These are phyloP conservation scores for Tetragonula carbonaria DNA, from an alignment of 2,888 invertebrate species.

Conservation along the genomic window DNA sequence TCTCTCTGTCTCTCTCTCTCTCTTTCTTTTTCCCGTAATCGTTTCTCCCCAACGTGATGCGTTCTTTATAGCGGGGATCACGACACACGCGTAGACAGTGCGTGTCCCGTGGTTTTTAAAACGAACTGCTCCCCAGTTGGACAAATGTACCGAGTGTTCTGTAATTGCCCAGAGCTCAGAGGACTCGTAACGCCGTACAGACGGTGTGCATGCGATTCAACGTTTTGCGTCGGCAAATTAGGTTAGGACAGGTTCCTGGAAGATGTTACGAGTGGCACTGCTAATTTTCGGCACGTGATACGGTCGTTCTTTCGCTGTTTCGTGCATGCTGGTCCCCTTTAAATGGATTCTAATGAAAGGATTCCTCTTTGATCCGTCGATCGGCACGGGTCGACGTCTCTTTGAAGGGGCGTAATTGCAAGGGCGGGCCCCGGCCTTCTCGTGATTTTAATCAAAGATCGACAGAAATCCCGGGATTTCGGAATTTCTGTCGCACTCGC, in stretches of 20 bases:
- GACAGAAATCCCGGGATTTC: not conserved
- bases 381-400: not conserved
- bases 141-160: constrained; percentile 11
- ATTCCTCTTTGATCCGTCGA: not conserved
- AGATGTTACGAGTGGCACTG: constrained; percentile 15
- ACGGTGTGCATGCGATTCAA: constrained; percentile 12
- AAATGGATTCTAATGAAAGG: not conserved
- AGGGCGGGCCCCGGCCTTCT: not conserved
- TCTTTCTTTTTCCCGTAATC: constrained; percentile 28
- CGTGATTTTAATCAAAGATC: not conserved
- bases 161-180: constrained; percentile 29
- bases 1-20: not conserved
- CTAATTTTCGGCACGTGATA: constrained; percentile 48
- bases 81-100: constrained; percentile 10
- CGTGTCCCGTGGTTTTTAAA: constrained; percentile 40
- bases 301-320: not conserved
- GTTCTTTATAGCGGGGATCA: constrained; percentile 25
- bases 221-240: not conserved
- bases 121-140: not conserved
- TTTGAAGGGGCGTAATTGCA: not conserved
- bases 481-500: not conserved
- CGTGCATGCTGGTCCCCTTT: not conserved
- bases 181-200: constrained; percentile 32
- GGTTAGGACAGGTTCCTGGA: constrained; percentile 22
- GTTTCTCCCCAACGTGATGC: constrained; percentile 1